Base-by-base conservation (phyloP, 1,140 invertebrate species). In the Centruroides sculpturatus region DNA sequence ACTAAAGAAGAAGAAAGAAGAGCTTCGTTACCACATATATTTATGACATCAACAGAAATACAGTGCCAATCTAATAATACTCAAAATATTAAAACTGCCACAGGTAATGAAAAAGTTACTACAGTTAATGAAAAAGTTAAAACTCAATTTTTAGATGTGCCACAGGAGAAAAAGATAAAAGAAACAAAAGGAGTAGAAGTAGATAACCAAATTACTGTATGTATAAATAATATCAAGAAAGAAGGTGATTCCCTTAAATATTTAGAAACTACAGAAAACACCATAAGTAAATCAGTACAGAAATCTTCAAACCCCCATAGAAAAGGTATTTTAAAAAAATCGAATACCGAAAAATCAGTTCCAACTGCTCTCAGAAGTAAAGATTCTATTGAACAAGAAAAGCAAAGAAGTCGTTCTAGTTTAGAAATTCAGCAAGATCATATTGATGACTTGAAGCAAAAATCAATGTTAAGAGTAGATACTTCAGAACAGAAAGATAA, bases 21-120 rank as follows among this genome's bases (percentile, higher is more conserved):
- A 50, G 60, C 60, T 10, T 64, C 63, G 8, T 55, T 64, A 34
- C 63, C 63, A 10, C 47, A 35, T 41, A 36, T 62, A 34, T 35
- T n/a, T 41, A 41, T 41, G 41, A 6, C 41, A 41, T 41, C 41
- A 41, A 41, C 41, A 41, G 41, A 41, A 6, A 41, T 41, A 41
- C 41, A 41, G 41, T 41, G 41, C 41, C 51, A 23, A 23, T 53
- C 51, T 5, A 6, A 23, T 36, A 7, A 6, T 36, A 23, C 5
- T 36, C 51, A 23, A 53, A 8, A 36, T 53, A 8, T 36, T 34
- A 36, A 53, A 23, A 6, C 51, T 36, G 8, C 51, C 5, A 8
- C 51, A 23, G 7, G 5, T 36, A 36, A 23, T 36, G 51, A 53
- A 6, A 53, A 53, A 36, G 8, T 36, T 53, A 7, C 51, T 36